Conservation (phyloP, 2,888 invertebrate genomes). For the Meteorus colon region DNA sequence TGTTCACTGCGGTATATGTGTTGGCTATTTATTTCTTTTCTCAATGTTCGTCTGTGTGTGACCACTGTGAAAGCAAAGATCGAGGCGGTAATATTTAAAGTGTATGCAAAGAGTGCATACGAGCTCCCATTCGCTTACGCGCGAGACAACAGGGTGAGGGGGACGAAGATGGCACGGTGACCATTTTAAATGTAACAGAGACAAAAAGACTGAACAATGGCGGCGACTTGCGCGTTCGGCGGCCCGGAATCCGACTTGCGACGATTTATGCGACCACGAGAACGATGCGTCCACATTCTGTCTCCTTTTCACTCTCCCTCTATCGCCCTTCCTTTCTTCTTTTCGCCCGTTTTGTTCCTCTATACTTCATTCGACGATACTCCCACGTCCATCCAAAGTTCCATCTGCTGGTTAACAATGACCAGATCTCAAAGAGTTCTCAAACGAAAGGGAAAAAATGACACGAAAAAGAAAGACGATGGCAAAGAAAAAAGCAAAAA, state of each 20-base stretch:
- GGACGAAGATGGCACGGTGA: constrained; percentile 32
- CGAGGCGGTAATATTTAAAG: constrained; percentile 68
- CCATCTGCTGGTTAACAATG: constrained; percentile 43
- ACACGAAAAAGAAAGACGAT: not conserved
- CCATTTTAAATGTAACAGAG: constrained; percentile 23
- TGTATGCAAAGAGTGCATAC: constrained; percentile 68
- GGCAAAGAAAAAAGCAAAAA: not conserved
- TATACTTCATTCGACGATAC: constrained; percentile 46
- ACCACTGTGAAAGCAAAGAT: constrained; percentile 47
- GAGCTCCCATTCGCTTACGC: constrained; percentile 37
- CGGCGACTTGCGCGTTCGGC: constrained; percentile 64
- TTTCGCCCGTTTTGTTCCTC: constrained; percentile 26
- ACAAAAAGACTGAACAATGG: constrained; percentile 62
- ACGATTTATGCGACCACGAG: constrained; percentile 69
- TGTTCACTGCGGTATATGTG: not conserved
- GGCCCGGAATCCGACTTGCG: constrained; percentile 70
- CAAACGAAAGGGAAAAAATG: not conserved
- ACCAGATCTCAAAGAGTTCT: constrained; percentile 33
- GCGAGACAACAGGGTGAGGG: constrained; percentile 41
- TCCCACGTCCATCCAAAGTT: constrained; percentile 43
- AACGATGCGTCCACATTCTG: constrained; percentile 48
- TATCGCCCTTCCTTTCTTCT: constrained; percentile 44
- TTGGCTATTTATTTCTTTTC: constrained; percentile 28
- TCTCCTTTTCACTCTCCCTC: constrained; percentile 48
- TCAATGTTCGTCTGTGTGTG: constrained; percentile 45